Conservation (phyloP, 1,140 invertebrate species). For the Sycophila sp. region DNA sequence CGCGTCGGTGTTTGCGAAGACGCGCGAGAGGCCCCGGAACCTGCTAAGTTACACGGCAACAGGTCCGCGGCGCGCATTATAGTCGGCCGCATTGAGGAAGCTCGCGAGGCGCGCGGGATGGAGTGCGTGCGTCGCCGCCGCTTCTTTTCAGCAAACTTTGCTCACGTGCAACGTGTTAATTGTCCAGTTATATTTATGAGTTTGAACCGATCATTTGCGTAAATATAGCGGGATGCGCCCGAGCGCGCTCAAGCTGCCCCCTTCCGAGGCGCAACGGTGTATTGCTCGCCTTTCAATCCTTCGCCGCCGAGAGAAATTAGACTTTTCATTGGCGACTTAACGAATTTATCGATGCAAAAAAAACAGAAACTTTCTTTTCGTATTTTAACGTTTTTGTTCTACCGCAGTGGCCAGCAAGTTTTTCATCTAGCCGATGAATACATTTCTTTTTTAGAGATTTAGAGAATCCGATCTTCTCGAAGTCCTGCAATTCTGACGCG, state of each 20-base stretch:
- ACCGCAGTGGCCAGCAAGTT: no score
- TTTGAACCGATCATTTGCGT: constrained; percentile 50
- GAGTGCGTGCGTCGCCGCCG: constrained; percentile 1
- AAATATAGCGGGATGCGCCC: constrained; percentile 40
- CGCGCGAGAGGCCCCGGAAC: constrained; percentile 17
- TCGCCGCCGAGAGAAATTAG: background rate
- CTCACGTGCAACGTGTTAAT: constrained; percentile 46
- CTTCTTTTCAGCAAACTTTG: constrained; percentile 18
- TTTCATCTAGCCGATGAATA: no score
- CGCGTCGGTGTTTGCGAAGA: constrained; percentile 39
- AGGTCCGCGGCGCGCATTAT: constrained; percentile 27
- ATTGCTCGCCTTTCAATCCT: background rate
- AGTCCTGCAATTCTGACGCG: no score
- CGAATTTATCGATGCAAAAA: no score
- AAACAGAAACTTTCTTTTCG: no score
- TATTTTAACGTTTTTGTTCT: no score
- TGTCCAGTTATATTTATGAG: constrained; percentile 51
- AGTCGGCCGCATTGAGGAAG: background rate
- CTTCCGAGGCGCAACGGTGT: background rate
- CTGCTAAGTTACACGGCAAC: constrained; percentile 44
- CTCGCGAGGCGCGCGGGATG: background rate
- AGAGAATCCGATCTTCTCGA: no score
- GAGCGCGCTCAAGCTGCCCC: no score
- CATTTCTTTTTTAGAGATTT: no score
- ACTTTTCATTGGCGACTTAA: no score